phyloP scores from a whole-genome alignment of 2,797 vertebrate genomes.

The Eleutherodactylus coqui region DNA sequence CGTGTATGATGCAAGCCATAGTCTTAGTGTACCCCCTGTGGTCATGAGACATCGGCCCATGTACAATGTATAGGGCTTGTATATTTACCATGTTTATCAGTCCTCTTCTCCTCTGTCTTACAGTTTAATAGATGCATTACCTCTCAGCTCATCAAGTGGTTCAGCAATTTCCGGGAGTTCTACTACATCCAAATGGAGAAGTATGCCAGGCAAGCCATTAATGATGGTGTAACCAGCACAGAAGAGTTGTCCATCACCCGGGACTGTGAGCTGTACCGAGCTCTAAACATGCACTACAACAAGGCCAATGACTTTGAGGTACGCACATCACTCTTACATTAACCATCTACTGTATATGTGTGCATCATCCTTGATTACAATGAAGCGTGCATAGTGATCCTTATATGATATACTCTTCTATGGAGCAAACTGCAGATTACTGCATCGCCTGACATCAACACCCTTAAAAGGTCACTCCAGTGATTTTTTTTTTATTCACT shows the following conservation, averaged over 20 bases:
- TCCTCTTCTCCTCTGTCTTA: slow-evolving; percentile 67
- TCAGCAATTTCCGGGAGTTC: slow-evolving; percentile 99
- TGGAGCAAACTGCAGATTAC: no score
- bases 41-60: no score
- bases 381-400: background rate
- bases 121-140: slow-evolving; percentile 99
- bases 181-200: slow-evolving; percentile 99
- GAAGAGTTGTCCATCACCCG: slow-evolving; percentile 96
- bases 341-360: slow-evolving; percentile 49
- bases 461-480: background rate
- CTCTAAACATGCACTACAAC: slow-evolving; percentile 99
- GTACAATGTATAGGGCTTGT: background rate
- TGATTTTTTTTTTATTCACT: no score
- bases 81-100: background rate
- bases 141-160: slow-evolving; percentile 99
- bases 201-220: slow-evolving; percentile 96
- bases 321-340: slow-evolving; percentile 69
- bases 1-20: no score
- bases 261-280: slow-evolving; percentile 96
- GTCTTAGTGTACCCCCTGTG: no score
- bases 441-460: background rate
- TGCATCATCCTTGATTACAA: background rate
- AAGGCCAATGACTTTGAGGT: slow-evolving; percentile 99
- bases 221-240: slow-evolving; percentile 90
- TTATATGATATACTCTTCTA: background rate